These are phyloP conservation scores for Platynereis dumerilii DNA, from an alignment of 2,888 invertebrate species.

Conservation along the genomic window DNA sequence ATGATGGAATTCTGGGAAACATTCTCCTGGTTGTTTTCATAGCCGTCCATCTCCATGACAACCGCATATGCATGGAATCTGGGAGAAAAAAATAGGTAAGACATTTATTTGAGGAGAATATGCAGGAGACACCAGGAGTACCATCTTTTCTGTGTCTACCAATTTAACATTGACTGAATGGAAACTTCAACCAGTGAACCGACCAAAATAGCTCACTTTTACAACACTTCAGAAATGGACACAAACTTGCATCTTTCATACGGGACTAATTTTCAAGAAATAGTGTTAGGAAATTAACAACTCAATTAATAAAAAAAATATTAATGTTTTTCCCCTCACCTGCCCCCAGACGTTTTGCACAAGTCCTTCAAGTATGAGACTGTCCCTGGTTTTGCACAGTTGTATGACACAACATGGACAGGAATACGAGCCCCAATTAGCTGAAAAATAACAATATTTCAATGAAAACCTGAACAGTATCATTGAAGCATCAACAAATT, in stretches of 20 bases:
- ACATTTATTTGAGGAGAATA: no score
- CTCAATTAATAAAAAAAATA: neutral
- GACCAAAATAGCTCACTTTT: no score
- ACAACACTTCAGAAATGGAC: no score
- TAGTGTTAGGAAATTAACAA: neutral
- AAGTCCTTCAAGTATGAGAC: conserved; percentile 55
- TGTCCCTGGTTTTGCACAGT: conserved; percentile 56
- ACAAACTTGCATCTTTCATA: no score
- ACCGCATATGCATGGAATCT: conserved; percentile 63
- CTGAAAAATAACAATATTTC: conserved; percentile 20
- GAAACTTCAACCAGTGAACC: no score
- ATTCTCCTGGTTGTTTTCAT: conserved; percentile 46
- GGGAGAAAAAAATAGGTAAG: conserved; percentile 23
- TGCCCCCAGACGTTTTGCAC: conserved; percentile 50
- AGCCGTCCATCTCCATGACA: conserved; percentile 60
- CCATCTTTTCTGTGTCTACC: no score
- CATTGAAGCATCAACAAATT: no score
- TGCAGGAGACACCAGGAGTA: no score
- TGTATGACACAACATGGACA: conserved; percentile 60
- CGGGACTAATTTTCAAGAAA: no score
- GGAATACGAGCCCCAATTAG: conserved; percentile 45
- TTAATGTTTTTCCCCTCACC: no score
- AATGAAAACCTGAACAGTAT: neutral
- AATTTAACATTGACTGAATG: no score
- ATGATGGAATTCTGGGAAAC: conserved; percentile 51